Evolutionary conservation across 1,140 invertebrate genomes (phyloP).

Genomic region (Nasonia longicornis): DNA sequence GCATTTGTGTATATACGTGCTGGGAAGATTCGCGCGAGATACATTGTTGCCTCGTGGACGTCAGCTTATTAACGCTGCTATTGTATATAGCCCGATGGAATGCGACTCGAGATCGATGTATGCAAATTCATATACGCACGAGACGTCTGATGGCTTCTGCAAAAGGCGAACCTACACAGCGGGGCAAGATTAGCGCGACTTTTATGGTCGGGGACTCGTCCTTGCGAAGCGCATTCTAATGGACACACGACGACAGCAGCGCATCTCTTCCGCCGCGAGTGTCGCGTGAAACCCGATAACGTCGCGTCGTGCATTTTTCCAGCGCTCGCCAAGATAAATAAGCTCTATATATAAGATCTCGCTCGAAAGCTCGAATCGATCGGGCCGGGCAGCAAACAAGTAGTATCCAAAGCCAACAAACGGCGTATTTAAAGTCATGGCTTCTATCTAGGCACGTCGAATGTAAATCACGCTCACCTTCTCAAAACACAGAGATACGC

Average conservation of each 20-base stretch:
- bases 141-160: background rate
- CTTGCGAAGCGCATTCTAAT: too few species aligned
- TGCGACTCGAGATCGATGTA: background rate
- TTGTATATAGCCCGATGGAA: background rate
- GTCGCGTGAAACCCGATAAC: background rate
- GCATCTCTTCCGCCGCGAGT: background rate
- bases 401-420: background rate
- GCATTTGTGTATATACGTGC: too few species aligned
- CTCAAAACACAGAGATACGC: background rate
- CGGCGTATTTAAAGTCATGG: too few species aligned
- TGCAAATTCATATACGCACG: background rate
- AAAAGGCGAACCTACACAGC: background rate
- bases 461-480: slow-evolving; percentile 23
- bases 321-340: background rate
- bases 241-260: background rate
- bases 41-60: too few species aligned
- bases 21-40: background rate
- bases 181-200: background rate
- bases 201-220: background rate
- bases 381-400: background rate
- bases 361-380: too few species aligned
- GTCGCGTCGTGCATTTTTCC: background rate
- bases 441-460: background rate
- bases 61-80: too few species aligned
- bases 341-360: background rate